Conservation (phyloP, 1,140 invertebrate species). For the Tetramorium parvispinum region DNA sequence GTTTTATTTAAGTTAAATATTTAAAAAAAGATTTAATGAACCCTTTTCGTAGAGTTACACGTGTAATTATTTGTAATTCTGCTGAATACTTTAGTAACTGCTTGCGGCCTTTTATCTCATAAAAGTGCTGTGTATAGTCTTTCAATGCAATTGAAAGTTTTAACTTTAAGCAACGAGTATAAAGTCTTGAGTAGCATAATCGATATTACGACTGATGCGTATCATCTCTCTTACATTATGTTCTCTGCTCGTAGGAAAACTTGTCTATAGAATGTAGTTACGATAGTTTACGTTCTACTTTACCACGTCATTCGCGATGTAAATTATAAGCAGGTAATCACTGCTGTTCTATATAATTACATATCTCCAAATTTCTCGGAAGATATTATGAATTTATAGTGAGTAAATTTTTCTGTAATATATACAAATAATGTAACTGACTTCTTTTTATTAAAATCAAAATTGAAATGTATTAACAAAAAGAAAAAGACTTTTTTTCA, state of each 20-base stretch:
- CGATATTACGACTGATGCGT: slow-evolving; percentile 7
- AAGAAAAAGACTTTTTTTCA: not conserved
- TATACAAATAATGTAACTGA: not conserved
- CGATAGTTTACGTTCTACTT: slow-evolving; percentile 45
- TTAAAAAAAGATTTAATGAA: slow-evolving; percentile 5
- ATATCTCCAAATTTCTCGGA: not conserved
- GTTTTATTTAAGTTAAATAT: slow-evolving; percentile 4
- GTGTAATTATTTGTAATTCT: slow-evolving; percentile 34
- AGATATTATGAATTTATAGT: not conserved
- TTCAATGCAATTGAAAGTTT: slow-evolving; percentile 47
- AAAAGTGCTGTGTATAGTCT: slow-evolving; percentile 13
- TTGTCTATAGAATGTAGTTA: slow-evolving; percentile 36
- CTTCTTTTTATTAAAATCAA: slow-evolving; percentile 4
- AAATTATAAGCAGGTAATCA: slow-evolving; percentile 29
- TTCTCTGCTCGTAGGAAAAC: not conserved
- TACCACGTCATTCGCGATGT: slow-evolving; percentile 18
- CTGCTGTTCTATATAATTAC: slow-evolving; percentile 15
- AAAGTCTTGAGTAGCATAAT: slow-evolving; percentile 40
- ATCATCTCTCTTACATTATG: slow-evolving; percentile 26
- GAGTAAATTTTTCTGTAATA: too few relatives aligned
- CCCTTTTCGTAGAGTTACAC: not conserved
- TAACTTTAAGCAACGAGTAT: slow-evolving; percentile 3
- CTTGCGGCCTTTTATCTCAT: not conserved
- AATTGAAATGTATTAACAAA: not conserved
- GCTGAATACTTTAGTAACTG: slow-evolving; percentile 14